These are phyloP conservation scores for Monodelphis domestica DNA, from an alignment of 2,797 vertebrate species.

Conservation along the genomic window DNA sequence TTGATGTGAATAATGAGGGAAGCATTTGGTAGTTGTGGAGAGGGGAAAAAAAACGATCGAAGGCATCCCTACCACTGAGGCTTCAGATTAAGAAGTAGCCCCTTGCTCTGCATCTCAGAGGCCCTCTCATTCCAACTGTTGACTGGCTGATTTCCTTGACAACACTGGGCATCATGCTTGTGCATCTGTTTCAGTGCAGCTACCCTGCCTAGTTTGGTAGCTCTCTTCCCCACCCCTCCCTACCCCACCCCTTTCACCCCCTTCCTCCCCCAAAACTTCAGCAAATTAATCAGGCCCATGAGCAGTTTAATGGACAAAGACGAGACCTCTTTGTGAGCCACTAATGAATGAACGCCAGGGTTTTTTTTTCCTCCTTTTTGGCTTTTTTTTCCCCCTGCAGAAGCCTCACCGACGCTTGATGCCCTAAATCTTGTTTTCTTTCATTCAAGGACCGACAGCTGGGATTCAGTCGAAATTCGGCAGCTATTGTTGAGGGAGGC, in stretches of 20 bases:
- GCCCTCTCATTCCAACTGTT: constrained; percentile 88
- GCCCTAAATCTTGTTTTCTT: constrained; percentile 97
- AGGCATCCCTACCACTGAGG: constrained; percentile 33
- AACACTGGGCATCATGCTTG: constrained; percentile 81
- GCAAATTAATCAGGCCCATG: constrained; percentile 88
- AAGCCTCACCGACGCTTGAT: constrained; percentile 92
- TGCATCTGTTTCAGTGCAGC: constrained; percentile 77
- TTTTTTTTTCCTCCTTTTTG: constrained; percentile 67
- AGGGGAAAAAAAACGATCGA: background rate
- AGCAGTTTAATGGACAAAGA: constrained; percentile 90
- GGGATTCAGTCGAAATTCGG: constrained; percentile 95
- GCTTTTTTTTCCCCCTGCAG: constrained; percentile 80
- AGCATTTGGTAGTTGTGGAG: background rate
- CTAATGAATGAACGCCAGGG: constrained; percentile 93
- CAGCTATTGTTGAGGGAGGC: constrained; percentile 93
- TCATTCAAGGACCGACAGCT: constrained; percentile 97
- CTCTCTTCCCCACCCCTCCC: constrained; percentile 57
- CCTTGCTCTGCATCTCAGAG: constrained; percentile 65
- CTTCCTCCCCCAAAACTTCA: constrained; percentile 80
- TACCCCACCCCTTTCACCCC: constrained; percentile 55
- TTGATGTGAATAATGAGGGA: constrained; percentile 39
- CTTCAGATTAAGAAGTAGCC: constrained; percentile 70
- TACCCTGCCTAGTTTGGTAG: constrained; percentile 72
- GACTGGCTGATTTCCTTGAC: constrained; percentile 85
- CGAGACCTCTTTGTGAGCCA: constrained; percentile 83